These are phyloP conservation scores for Crax fasciolata DNA, from an alignment of 2,797 vertebrate genomes.

Conservation along the genomic window DNA sequence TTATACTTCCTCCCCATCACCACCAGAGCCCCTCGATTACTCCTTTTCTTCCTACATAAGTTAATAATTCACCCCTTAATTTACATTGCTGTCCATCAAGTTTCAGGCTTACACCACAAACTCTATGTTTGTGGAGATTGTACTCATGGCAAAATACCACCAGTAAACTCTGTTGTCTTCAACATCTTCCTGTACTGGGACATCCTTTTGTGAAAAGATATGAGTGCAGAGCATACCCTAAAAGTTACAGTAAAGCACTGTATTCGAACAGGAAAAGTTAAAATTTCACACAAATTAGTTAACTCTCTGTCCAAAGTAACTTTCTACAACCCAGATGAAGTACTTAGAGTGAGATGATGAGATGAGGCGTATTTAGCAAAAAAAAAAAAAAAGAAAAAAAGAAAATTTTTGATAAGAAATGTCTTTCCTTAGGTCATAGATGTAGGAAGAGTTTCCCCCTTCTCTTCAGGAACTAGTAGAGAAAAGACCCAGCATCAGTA, in stretches of 20 bases:
- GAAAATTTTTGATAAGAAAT: not conserved
- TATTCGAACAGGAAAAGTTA: not conserved
- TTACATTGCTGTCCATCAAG: not conserved
- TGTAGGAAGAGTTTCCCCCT: not conserved
- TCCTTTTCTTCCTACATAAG: constrained; percentile 24
- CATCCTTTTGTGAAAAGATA: not conserved
- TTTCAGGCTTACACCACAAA: not conserved
- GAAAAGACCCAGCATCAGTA: not conserved
- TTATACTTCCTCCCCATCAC: not conserved
- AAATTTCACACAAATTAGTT: not conserved
- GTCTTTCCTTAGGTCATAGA: not conserved
- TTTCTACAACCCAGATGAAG: not conserved
- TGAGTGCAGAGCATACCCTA: not conserved
- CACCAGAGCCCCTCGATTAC: not conserved
- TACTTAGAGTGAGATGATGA: not conserved
- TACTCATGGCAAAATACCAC: not conserved
- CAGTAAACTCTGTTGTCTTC: not conserved
- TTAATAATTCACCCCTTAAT: constrained; percentile 55
- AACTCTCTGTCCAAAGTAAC: not conserved
- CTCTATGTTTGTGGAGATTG: not conserved
- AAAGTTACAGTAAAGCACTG: not conserved
- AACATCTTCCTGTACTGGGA: not conserved
- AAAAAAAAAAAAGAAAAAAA: not conserved
- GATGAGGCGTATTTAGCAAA: not conserved
- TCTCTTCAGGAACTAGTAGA: not conserved